Conservation (phyloP, 2,797 vertebrate species). For the Pseudotriccus pelzelni region DNA sequence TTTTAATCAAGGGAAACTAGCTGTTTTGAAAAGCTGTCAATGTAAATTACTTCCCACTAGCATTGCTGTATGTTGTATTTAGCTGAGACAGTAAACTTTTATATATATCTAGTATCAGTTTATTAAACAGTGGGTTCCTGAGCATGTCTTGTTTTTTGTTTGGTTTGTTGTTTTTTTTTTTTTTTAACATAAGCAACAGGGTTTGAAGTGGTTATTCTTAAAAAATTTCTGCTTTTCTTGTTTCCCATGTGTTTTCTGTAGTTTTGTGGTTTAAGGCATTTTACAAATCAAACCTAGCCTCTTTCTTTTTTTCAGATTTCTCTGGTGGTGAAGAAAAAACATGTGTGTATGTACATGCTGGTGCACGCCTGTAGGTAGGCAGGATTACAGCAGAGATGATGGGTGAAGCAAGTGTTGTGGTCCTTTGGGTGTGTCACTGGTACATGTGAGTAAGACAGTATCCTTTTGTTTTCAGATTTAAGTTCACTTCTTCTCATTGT, state of each 20-base stretch:
- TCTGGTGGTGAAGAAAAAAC: not conserved
- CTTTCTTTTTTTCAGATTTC: not conserved
- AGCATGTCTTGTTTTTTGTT: not conserved
- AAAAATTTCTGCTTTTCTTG: not conserved
- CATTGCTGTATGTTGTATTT: not conserved
- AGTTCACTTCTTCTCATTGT: not conserved
- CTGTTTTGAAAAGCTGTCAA: slow-evolving; percentile 55
- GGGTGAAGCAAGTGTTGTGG: not conserved
- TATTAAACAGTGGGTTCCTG: not conserved
- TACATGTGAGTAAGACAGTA: not conserved
- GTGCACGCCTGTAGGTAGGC: not conserved
- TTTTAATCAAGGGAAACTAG: not conserved
- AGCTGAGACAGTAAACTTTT: not conserved
- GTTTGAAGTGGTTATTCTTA: not conserved
- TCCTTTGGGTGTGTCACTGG: not conserved
- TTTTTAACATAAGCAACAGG: not conserved
- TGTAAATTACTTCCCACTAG: slow-evolving; percentile 17
- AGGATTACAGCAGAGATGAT: not conserved
- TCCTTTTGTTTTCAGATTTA: not conserved
- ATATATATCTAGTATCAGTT: not conserved
- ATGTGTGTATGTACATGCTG: not conserved
- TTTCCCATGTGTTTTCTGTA: not conserved
- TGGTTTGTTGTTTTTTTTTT: not conserved
- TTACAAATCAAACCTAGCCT: not conserved
- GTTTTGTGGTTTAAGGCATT: not conserved